A percentile compares a stretch with the other conserved stretches of the same genome.
Evolutionary conservation across 2,797 vertebrate species (phyloP).

Genomic region (Tympanoctomys barrerae): DNA sequence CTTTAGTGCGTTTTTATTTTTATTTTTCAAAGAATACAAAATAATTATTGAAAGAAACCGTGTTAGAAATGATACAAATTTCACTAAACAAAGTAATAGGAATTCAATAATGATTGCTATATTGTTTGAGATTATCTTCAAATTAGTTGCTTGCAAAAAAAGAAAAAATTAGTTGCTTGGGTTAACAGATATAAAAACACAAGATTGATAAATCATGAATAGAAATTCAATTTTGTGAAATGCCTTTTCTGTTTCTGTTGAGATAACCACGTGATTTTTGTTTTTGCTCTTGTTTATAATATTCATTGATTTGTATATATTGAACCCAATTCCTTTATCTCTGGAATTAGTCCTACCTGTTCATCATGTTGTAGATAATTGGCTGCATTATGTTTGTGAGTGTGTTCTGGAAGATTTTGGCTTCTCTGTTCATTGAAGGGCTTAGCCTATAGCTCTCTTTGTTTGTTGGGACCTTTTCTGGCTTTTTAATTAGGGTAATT

Average conservation of each 20-base stretch:
- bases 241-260: not conserved
- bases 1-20: not conserved
- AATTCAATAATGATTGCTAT: too few species aligned
- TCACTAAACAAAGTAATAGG: too few species aligned
- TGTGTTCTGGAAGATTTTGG: not conserved
- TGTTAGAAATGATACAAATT: too few species aligned
- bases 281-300: not conserved
- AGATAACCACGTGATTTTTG: not conserved
- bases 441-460: not conserved
- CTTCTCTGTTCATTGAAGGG: not conserved
- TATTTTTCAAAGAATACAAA: too few species aligned
- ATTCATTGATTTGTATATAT: not conserved
- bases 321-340: not conserved
- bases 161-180: too few species aligned
- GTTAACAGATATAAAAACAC: too few species aligned
- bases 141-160: too few species aligned
- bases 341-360: not conserved
- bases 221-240: not conserved
- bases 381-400: not conserved
- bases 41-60: too few species aligned
- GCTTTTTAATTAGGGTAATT: not conserved
- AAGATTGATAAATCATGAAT: not conserved
- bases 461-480: not conserved
- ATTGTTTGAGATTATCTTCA: too few species aligned
- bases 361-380: not conserved